Evolutionary conservation across 2,888 invertebrate genomes (phyloP).

Genomic region (Synergus gifuensis): DNA sequence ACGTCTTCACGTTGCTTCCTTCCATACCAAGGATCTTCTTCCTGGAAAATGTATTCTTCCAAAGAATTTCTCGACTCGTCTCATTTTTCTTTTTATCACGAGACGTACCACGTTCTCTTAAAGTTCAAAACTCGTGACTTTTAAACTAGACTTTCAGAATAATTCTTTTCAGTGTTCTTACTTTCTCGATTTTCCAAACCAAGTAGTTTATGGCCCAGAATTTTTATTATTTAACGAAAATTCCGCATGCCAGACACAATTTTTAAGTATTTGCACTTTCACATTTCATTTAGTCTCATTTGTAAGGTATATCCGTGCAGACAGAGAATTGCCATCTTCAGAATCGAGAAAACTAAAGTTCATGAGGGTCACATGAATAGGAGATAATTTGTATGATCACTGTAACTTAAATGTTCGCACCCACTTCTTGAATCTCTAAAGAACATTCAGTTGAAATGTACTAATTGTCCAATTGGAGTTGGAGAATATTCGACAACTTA

Average conservation of each 20-base stretch:
- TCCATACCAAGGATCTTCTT: constrained; percentile 35
- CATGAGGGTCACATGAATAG: too few relatives aligned
- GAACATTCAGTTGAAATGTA: too few relatives aligned
- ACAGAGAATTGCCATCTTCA: background rate
- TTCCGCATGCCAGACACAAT: too few relatives aligned
- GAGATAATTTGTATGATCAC: too few relatives aligned
- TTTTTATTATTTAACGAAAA: background rate
- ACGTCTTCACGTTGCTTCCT: constrained; percentile 33
- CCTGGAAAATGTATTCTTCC: constrained; percentile 26
- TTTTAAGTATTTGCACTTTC: background rate
- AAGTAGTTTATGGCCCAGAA: background rate
- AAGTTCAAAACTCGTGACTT: background rate
- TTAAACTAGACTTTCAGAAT: background rate
- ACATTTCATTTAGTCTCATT: background rate
- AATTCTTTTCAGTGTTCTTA: background rate
- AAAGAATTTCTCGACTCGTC: constrained; percentile 20
- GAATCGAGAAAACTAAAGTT: background rate
- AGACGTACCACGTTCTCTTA: background rate
- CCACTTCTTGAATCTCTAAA: too few relatives aligned
- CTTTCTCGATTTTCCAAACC: background rate
- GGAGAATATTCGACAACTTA: background rate
- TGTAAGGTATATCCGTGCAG: background rate
- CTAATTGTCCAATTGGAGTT: too few relatives aligned
- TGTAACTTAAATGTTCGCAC: too few relatives aligned
- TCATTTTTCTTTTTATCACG: background rate